Conservation (phyloP, 2,113 vertebrate species). For the Copsychus sechellarum region DNA sequence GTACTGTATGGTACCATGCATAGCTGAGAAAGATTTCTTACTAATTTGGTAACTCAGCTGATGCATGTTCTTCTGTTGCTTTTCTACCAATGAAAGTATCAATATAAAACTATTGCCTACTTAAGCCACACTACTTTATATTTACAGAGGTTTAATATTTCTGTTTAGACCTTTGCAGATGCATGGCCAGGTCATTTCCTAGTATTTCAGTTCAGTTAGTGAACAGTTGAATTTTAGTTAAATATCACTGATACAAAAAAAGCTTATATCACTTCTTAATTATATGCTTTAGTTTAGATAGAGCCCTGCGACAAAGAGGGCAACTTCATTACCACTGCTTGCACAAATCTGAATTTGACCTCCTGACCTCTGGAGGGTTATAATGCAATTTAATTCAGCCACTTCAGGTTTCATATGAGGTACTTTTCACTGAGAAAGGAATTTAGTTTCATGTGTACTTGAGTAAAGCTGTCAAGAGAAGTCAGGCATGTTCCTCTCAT, state of each 20-base stretch:
- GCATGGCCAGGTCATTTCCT: neutral
- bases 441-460: neutral
- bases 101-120: neutral
- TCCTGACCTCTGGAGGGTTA: conserved; percentile 12
- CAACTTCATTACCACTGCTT: conserved; percentile 43
- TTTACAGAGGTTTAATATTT: neutral
- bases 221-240: neutral
- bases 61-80: neutral
- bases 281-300: neutral
- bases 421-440: neutral
- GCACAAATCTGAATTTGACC: conserved; percentile 37
- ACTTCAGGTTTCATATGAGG: conserved; percentile 15
- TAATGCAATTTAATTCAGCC: conserved; percentile 40
- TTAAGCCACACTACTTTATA: neutral
- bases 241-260: neutral
- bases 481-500: conserved; percentile 1
- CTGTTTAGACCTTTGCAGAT: neutral
- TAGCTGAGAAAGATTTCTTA: neutral
- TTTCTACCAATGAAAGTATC: neutral
- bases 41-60: neutral
- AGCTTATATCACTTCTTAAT: neutral
- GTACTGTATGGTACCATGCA: neutral
- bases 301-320: neutral
- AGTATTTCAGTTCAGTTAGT: neutral
- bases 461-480: neutral